Evolutionary conservation across 2,888 invertebrate genomes (phyloP), one percentile per base, ranked within the genome.

Genomic region (Copidosoma aretas): DNA sequence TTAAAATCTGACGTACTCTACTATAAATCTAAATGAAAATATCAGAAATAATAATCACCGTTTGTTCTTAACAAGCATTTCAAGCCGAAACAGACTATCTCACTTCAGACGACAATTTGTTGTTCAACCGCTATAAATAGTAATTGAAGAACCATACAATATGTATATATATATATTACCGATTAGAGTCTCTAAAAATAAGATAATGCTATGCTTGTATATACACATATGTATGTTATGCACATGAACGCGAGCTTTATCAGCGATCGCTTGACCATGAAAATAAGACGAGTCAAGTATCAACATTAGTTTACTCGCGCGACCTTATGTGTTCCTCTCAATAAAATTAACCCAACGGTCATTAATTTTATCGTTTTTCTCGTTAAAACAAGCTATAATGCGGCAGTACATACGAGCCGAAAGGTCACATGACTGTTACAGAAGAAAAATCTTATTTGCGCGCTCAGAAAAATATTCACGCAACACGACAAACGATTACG

Each of bases 391-490:
- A 32, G 4, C 39, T 39, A 67, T 14, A 49, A 32, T 58, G n/a
- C n/a, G 17, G 46, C n/a, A n/a, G n/a, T n/a, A n/a, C n/a, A n/a
- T n/a, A n/a, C n/a, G n/a, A n/a, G n/a, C n/a, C 22, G 19, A 53
- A 49, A 62, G 32, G 15, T n/a, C 5, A 43, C 4, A 56, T 21
- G 56, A 51, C 22, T 14, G 43, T 46, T 32, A 32, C 32, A 32
- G 32, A 32, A 46, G 14, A 60, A 64, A 62, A 68, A 64, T 8
- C 32, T 59, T 60, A 21, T 56, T 68, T 64, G 3, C 21, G 49
- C 49, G 2, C 56, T 19, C 17, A 15, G 43, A 17, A 25, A 46
- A 64, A 57, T 22, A 24, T 8, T 14, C n/a, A n/a, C 10, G 1
- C 25, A 56, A 64, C 60, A 57, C 60, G 51, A 1, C 32, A 60